These are phyloP conservation scores for Nothoprocta pentlandii DNA, from an alignment of 2,113 vertebrate genomes.

Conservation along the genomic window DNA sequence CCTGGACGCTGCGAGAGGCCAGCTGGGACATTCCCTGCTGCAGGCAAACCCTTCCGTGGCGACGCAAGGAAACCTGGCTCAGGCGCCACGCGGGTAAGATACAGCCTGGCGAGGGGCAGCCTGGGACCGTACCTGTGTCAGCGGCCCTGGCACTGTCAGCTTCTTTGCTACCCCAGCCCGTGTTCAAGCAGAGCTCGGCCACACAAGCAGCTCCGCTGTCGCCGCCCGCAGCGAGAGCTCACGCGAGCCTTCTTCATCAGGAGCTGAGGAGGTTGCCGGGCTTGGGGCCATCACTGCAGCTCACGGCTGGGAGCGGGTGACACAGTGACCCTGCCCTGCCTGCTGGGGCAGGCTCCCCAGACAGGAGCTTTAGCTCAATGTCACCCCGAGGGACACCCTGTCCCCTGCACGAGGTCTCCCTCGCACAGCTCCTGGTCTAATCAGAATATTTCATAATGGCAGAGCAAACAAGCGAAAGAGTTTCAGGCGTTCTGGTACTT, in stretches of 20 bases:
- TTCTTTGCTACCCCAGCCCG: background rate
- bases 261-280: background rate
- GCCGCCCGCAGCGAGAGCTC: background rate
- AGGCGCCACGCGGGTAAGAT: background rate
- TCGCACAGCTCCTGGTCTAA: background rate
- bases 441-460: rapidly evolving
- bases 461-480: background rate
- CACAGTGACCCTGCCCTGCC: background rate
- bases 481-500: background rate
- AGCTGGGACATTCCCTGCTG: rapidly evolving
- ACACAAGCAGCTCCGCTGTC: background rate
- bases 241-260: too few species aligned
- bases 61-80: background rate
- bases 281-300: rapidly evolving
- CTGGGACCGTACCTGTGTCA: background rate
- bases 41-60: background rate
- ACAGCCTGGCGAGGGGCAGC: rapidly evolving
- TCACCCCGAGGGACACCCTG: background rate
- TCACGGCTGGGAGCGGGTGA: background rate
- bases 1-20: background rate
- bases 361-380: too few species aligned
- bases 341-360: background rate
- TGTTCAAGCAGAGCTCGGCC: background rate
- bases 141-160: background rate
- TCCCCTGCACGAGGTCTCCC: rapidly evolving